These are phyloP conservation scores for Bradypodion pumilum DNA, from an alignment of 2,797 vertebrate genomes.

Conservation along the genomic window DNA sequence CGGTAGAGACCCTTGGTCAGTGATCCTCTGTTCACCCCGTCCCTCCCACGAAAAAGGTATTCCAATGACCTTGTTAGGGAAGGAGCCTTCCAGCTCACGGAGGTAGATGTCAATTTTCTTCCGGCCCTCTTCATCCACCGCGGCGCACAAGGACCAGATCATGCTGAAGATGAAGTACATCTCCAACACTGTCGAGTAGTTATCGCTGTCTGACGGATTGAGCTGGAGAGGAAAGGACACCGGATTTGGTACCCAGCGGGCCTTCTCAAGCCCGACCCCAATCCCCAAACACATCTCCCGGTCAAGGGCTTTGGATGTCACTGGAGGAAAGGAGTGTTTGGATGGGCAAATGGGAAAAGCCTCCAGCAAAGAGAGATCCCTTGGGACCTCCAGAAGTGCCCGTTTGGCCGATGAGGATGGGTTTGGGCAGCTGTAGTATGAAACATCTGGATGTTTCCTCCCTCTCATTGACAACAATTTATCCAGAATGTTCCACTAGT, in stretches of 20 bases:
- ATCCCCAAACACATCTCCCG: not conserved
- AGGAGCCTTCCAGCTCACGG: constrained; percentile 79
- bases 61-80: constrained; percentile 81
- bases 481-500: too few species aligned
- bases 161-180: constrained; percentile 84
- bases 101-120: constrained; percentile 82
- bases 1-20: too few species aligned
- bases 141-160: constrained; percentile 85
- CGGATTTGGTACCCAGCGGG: too few species aligned
- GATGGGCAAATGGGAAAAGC: too few species aligned
- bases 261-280: not conserved
- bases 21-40: not conserved
- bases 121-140: constrained; percentile 83
- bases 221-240: constrained; percentile 61
- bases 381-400: too few species aligned
- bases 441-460: not conserved
- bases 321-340: too few species aligned
- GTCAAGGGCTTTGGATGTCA: not conserved
- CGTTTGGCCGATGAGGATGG: too few species aligned
- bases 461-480: not conserved
- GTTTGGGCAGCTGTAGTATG: too few species aligned
- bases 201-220: constrained; percentile 74
- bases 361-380: not conserved
- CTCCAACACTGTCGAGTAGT: constrained; percentile 73
- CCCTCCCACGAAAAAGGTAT: accelerated